Base-by-base conservation (phyloP, 2,888 invertebrate species). In the Nemotelus nigrinus region DNA sequence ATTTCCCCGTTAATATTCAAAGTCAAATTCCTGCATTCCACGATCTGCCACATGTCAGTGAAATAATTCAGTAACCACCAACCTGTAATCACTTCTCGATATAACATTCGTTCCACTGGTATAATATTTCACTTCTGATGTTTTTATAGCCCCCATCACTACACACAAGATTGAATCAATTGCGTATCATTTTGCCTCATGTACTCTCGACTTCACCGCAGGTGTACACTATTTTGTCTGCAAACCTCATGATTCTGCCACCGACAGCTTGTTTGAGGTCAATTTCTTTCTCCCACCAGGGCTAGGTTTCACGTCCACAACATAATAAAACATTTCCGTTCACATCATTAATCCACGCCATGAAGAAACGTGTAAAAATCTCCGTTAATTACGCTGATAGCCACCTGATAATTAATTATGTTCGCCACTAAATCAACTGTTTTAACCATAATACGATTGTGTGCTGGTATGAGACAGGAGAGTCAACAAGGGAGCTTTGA, bases 331-430 rank as follows among this genome's bases (percentile, higher is more conserved):
- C 63, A 53, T 64, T 50, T 60, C 50, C 53, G 64, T 76, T 76
- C 53, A 57, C 71, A 58, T 72, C 71, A 72, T 72, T 72, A 72
- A 72, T 72, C 57, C 45, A 44, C 71, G 45, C 25, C 25, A 58
- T 58, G 43, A 58, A 67, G 67, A 45, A 72, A 72, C 71, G 58
- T 72, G 71, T 45, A 57, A 72, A 72, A 72, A 45, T 72, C 71
- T 45, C 44, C 57, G 58, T 45, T 72, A 72, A 72, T 72, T 72
- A 72, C 45, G 25, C 45, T 57, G 71, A 72, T 72, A 72, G 57
- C 58, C 58, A 48, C 44, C 57, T 58, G 25, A 58, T 72, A 72
- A 72, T 72, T 72, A 57, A 72, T 72, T 72, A 58, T 25, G 5
- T 45, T 25, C 67, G 25, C 10, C 25, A 8, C 3, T 57, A 25